phyloP scores from a whole-genome alignment of 2,888 invertebrate species.

The Phengaris alcon region DNA sequence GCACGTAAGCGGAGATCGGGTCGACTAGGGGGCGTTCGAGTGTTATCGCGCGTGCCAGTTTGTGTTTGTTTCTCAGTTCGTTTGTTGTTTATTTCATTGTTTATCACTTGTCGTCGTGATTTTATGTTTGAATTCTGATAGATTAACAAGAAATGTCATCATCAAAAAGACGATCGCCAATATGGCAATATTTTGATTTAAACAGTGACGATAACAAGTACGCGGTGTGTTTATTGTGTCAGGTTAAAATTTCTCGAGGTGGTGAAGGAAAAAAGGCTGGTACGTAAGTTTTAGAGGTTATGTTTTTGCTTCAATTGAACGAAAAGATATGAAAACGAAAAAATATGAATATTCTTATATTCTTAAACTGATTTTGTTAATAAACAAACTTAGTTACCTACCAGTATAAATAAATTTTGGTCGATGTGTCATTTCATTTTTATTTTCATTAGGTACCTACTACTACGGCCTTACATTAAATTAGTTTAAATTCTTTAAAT shows the following conservation, averaged over 20 bases:
- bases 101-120: constrained; percentile 17
- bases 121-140: constrained; percentile 14
- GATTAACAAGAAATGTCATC: constrained; percentile 31
- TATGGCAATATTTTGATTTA: constrained; percentile 34
- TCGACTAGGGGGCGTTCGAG: background rate
- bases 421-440: too few relatives aligned
- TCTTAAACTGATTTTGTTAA: constrained; percentile 20
- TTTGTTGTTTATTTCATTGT: constrained; percentile 9
- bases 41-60: constrained; percentile 10
- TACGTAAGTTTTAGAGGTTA: constrained; percentile 10
- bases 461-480: too few relatives aligned
- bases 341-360: constrained; percentile 20
- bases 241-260: background rate
- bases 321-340: constrained; percentile 20
- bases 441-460: too few relatives aligned
- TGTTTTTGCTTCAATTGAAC: constrained; percentile 22
- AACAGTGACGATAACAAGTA: constrained; percentile 32
- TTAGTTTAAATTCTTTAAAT: too few relatives aligned
- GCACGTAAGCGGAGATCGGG: too few relatives aligned
- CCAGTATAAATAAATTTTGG: too few relatives aligned
- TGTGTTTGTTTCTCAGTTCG: constrained; percentile 20
- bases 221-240: constrained; percentile 32
- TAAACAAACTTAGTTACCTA: constrained; percentile 12
- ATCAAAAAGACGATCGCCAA: constrained; percentile 30
- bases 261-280: constrained; percentile 8